Percentiles rank a stretch among this genome's conserved stretches.
These are phyloP conservation scores for Oncopodura yosiiana DNA, from an alignment of 1,140 invertebrate species.

Conservation along the genomic window DNA sequence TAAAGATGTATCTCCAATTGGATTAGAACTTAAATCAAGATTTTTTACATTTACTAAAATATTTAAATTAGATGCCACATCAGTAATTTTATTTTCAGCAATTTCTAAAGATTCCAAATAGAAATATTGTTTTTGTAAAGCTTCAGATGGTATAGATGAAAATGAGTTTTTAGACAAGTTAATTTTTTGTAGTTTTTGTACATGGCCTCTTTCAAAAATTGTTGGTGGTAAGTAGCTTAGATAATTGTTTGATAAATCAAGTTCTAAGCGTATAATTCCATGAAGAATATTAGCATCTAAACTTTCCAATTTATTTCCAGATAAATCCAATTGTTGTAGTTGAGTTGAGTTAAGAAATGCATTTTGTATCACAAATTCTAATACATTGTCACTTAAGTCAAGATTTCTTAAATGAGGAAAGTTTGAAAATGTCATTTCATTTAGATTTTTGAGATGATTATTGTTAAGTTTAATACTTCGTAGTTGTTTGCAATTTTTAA, in stretches of 20 bases:
- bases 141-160: conserved; percentile 61
- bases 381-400: conserved; percentile 58
- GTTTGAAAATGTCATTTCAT: conserved; percentile 73
- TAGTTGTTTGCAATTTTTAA: conserved; percentile 52
- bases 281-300: conserved; percentile 71
- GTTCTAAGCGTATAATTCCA: conserved; percentile 62
- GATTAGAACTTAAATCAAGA: conserved; percentile 76
- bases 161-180: conserved; percentile 67
- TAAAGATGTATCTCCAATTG: conserved; percentile 60
- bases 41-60: conserved; percentile 78
- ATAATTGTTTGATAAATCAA: conserved; percentile 65
- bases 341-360: conserved; percentile 84
- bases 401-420: conserved; percentile 58
- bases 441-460: conserved; percentile 64
- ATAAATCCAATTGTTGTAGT: conserved; percentile 66
- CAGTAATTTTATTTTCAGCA: conserved; percentile 62
- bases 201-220: conserved; percentile 67
- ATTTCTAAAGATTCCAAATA: conserved; percentile 68
- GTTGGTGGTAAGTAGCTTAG: conserved; percentile 63
- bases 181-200: conserved; percentile 72
- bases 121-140: conserved; percentile 70
- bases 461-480: conserved; percentile 61
- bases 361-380: conserved; percentile 70
- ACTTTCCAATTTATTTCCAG: conserved; percentile 60
- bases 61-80: conserved; percentile 69